phyloP scores from a whole-genome alignment of 2,113 vertebrate genomes.

The Salvelinus sp. region DNA sequence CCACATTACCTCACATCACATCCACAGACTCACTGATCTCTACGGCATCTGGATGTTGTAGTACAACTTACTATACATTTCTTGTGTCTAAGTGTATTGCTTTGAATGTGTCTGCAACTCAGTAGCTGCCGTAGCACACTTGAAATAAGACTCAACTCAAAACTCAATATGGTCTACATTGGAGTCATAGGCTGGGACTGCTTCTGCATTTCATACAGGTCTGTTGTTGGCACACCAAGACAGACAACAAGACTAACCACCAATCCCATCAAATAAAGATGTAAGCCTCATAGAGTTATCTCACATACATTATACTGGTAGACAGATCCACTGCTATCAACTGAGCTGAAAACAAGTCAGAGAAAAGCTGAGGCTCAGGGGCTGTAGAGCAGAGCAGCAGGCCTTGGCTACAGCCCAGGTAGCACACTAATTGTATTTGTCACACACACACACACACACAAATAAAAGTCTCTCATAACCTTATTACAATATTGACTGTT shows the following conservation, averaged over 20 bases:
- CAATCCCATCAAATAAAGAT: too few relatives aligned
- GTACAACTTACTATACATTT: background rate
- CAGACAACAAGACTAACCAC: background rate
- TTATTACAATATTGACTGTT: constrained; percentile 50
- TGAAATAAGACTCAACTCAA: constrained; percentile 25
- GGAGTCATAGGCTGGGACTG: too few relatives aligned
- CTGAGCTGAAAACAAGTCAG: background rate
- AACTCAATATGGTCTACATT: too few relatives aligned
- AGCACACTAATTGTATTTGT: constrained; percentile 67
- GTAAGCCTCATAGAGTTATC: constrained; percentile 39
- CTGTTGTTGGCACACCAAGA: too few relatives aligned
- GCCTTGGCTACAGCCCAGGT: constrained; percentile 62
- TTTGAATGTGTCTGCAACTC: background rate
- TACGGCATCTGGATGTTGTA: constrained; percentile 11
- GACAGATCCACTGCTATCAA: background rate
- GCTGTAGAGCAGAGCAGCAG: constrained; percentile 35
- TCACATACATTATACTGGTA: too few relatives aligned
- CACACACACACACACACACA: constrained; percentile 44
- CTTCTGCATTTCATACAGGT: too few relatives aligned
- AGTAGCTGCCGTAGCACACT: too few relatives aligned
- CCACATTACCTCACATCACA: too few relatives aligned
- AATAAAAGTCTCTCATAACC: constrained; percentile 54
- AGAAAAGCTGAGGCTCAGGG: constrained; percentile 39
- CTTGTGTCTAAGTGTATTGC: background rate
- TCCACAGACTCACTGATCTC: too few relatives aligned